These are phyloP conservation scores for Heliopora coerulea DNA, from an alignment of 92 coral and sea anemone species.

Conservation along the genomic window DNA sequence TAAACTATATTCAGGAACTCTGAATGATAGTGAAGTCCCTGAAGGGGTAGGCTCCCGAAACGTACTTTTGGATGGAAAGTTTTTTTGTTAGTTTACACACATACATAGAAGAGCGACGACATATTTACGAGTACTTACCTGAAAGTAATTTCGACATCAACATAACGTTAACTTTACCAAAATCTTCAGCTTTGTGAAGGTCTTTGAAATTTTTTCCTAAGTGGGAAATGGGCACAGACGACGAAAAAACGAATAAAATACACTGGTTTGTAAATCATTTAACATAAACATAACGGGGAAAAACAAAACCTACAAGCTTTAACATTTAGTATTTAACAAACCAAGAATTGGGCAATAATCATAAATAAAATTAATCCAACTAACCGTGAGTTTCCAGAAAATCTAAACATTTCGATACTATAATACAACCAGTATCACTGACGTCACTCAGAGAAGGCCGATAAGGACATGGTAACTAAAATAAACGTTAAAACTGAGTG, in stretches of 20 bases:
- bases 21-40: too few relatives aligned
- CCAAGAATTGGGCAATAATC: neutral
- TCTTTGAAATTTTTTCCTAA: constrained; percentile 70
- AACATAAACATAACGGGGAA: neutral
- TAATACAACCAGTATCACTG: constrained; percentile 69
- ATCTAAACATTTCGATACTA: constrained; percentile 86
- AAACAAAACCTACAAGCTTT: too few relatives aligned
- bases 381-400: constrained; percentile 78
- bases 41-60: too few relatives aligned
- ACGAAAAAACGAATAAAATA: too few relatives aligned
- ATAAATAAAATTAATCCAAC: constrained; percentile 7
- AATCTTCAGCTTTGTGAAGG: constrained; percentile 71
- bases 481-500: neutral
- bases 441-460: constrained; percentile 46
- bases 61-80: too few relatives aligned
- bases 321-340: too few relatives aligned
- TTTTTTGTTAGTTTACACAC: too few relatives aligned
- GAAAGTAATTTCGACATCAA: constrained; percentile 60
- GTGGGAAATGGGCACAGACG: too few relatives aligned
- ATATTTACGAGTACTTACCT: constrained; percentile 48
- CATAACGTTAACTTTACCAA: constrained; percentile 57
- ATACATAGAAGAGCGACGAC: too few relatives aligned
- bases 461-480: constrained; percentile 57
- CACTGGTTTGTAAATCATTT: neutral
- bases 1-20: too few relatives aligned